These are phyloP conservation scores for Phlogophora meticulosa DNA, from an alignment of 2,888 invertebrate genomes.

Conservation along the genomic window DNA sequence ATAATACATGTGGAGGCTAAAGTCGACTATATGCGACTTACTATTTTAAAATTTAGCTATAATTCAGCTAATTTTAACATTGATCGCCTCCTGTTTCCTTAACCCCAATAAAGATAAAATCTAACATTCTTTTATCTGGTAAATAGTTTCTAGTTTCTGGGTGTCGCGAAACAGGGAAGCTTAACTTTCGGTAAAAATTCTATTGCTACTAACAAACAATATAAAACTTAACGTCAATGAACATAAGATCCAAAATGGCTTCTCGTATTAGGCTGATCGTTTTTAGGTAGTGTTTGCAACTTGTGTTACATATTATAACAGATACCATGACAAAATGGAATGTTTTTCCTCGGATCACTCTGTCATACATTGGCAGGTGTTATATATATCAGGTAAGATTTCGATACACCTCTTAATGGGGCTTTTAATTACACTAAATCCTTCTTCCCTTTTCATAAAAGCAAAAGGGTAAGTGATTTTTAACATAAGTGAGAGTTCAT, in stretches of 20 bases:
- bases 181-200: slow-evolving; percentile 49
- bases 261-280: slow-evolving; percentile 62
- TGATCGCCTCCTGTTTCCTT: slow-evolving; percentile 56
- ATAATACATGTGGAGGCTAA: slow-evolving; percentile 80
- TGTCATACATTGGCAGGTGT: slow-evolving; percentile 46
- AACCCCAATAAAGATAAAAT: slow-evolving; percentile 58
- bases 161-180: slow-evolving; percentile 49
- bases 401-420: slow-evolving; percentile 32
- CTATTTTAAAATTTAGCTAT: slow-evolving; percentile 78
- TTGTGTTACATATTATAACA: slow-evolving; percentile 38
- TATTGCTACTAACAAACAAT: slow-evolving; percentile 63
- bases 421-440: slow-evolving; percentile 55
- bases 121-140: slow-evolving; percentile 62
- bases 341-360: slow-evolving; percentile 47
- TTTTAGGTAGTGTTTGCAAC: slow-evolving; percentile 64
- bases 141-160: slow-evolving; percentile 58
- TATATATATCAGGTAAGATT: slow-evolving; percentile 56
- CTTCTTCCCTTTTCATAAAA: slow-evolving; percentile 56
- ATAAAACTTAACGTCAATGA: slow-evolving; percentile 65
- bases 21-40: slow-evolving; percentile 68
- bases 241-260: slow-evolving; percentile 59
- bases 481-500: slow-evolving; percentile 45
- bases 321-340: slow-evolving; percentile 52
- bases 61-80: slow-evolving; percentile 70
- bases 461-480: slow-evolving; percentile 63